Evolutionary conservation across 2,113 vertebrate genomes (phyloP), one percentile per base, ranked within the genome.

Genomic region (Indicator indicator): DNA sequence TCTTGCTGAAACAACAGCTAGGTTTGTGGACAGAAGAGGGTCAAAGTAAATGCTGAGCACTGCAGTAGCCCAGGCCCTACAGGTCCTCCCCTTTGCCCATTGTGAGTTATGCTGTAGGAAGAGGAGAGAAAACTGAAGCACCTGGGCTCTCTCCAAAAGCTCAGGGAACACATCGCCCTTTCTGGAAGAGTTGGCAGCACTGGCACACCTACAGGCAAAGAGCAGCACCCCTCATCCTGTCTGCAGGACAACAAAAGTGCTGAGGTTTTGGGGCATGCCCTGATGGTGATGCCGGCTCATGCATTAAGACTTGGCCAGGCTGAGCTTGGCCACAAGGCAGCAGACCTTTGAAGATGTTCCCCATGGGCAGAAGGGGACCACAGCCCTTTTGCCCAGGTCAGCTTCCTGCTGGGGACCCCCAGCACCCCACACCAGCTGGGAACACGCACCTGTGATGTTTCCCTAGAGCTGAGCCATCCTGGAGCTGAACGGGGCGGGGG

Each of bases 41-140:
- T 8, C 56, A 70, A 32, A 81, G 5, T n/a, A n/a, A 27, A 7
- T 0, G 0, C 11, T 10, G 21, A 28, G 38, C 13, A 11, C 26
- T 8, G 2, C 1, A 0, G 36, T 28, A 42, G 12, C 15, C 54
- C 0, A 1, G 40, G n/a, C n/a, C 63, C 48, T 40, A 9, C 44
- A 60, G n/a, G 8, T 27, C 21, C 16, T 76, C 15, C 20, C 20
- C 12, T 89, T 46, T 42, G 3, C 11, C 2, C 46, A 9, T 8
- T 7, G 4, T 2, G 21, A 10, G 8, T 27, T 17, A 1, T 1
- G 0, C 27, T 60, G 11, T 3, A 1, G 33, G 48, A 32, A 48
- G 26, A 56, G 20, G 30, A 52, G 21, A 2, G 32, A 5, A 48
- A 60, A 44, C 30, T 16, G 33, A 50, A 85, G 2, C 28, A 50